Conservation (phyloP, 2,113 vertebrate genomes). For the Dromiciops gliroides region DNA sequence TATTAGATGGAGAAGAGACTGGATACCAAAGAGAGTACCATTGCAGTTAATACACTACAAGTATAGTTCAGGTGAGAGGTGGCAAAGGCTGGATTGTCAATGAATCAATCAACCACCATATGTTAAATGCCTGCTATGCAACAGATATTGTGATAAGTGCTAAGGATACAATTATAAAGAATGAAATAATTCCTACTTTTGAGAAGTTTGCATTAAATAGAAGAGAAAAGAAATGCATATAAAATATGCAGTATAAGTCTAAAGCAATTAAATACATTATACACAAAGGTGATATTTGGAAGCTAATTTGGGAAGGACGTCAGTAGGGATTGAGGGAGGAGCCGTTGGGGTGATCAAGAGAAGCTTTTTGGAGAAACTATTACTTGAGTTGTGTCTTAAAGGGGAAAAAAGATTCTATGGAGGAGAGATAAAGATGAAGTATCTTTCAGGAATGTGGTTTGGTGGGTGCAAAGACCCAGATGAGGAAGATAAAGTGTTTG, state of each 20-base stretch:
- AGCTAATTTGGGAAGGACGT: not conserved
- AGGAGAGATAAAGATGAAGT: not conserved
- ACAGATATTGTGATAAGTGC: not conserved
- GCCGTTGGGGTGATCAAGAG: not conserved
- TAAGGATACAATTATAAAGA: not conserved
- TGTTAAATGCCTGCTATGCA: not conserved
- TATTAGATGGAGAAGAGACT: not conserved
- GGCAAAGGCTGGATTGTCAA: not conserved
- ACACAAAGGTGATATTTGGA: not conserved
- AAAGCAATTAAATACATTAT: not conserved
- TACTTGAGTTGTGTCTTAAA: not conserved
- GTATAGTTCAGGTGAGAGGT: not conserved
- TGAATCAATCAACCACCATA: not conserved
- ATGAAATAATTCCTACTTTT: not conserved
- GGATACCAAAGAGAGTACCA: not conserved
- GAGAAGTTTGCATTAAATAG: not conserved
- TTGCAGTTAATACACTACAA: too few relatives aligned
- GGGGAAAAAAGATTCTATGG: not conserved
- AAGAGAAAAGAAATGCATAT: not conserved
- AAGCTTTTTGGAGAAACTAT: not conserved
- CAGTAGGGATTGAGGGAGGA: not conserved
- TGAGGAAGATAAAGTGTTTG: not conserved
- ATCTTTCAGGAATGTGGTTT: not conserved
- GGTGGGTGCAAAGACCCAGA: not conserved
- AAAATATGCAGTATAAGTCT: not conserved